These are phyloP conservation scores for Gibbula magus DNA, from an alignment of 2,888 invertebrate species.

Conservation along the genomic window DNA sequence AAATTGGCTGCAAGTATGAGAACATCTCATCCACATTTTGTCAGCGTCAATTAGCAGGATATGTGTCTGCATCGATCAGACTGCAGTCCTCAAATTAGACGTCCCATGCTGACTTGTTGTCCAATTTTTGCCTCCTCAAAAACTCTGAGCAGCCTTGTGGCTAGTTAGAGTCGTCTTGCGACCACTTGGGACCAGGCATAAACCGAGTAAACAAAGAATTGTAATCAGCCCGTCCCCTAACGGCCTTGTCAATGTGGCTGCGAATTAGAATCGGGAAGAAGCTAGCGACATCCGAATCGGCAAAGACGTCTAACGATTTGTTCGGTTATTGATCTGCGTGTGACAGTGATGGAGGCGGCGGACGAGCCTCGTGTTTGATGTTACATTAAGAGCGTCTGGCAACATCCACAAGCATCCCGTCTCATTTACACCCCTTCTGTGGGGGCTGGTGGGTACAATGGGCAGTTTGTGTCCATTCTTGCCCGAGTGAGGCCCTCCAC, in stretches of 20 bases:
- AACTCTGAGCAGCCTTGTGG: neutral
- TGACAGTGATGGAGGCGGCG: constrained; percentile 1
- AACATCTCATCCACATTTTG: constrained; percentile 3
- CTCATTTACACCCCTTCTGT: neutral
- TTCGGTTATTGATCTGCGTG: neutral
- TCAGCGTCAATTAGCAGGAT: constrained; percentile 4
- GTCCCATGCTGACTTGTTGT: constrained; percentile 13
- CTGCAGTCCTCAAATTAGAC: neutral
- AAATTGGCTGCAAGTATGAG: constrained; percentile 18
- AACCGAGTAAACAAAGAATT: constrained; percentile 12
- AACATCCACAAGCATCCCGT: neutral
- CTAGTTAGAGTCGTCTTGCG: constrained; percentile 11
- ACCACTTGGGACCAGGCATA: constrained; percentile 7
- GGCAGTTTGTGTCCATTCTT: neutral
- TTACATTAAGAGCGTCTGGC: constrained; percentile 11
- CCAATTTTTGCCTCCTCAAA: constrained; percentile 15
- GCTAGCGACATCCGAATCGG: neutral
- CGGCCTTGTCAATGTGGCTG: constrained; percentile 8
- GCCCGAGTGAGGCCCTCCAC: neutral
- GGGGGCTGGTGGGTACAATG: neutral
- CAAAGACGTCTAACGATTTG: neutral
- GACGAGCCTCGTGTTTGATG: neutral
- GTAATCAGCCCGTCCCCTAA: constrained; percentile 7
- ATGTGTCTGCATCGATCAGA: neutral
- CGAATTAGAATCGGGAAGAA: constrained; percentile 1